phyloP scores from a whole-genome alignment of 2,113 vertebrate species.

The Cottus gobio region DNA sequence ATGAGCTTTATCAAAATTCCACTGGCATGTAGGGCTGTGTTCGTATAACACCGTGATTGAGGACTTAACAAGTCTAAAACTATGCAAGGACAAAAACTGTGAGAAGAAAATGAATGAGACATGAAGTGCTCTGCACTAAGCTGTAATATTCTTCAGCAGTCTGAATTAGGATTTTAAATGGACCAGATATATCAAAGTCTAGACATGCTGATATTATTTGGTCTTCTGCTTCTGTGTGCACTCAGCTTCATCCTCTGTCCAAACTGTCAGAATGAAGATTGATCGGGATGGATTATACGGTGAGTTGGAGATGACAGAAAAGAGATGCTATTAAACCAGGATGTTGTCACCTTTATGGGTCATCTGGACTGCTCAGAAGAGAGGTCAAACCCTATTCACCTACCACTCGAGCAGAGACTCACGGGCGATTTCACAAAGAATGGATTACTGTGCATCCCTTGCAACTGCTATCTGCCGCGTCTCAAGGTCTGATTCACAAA shows the following conservation, averaged over 20 bases:
- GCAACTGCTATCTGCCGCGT: neutral
- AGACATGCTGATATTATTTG: conserved; percentile 67
- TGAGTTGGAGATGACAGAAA: conserved; percentile 35
- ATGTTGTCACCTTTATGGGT: conserved; percentile 28
- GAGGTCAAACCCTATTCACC: neutral
- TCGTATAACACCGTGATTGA: conserved; percentile 48
- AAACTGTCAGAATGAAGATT: conserved; percentile 54
- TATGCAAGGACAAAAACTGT: conserved; percentile 47
- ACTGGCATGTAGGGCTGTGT: conserved; percentile 15
- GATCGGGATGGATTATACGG: conserved; percentile 50
- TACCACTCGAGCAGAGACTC: neutral
- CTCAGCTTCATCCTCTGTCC: conserved; percentile 49
- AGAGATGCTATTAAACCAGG: conserved; percentile 27
- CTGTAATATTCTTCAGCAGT: conserved; percentile 42
- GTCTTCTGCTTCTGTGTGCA: conserved; percentile 48
- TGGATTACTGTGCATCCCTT: neutral
- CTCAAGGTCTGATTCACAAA: neutral
- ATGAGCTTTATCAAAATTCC: conserved; percentile 39
- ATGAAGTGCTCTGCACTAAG: conserved; percentile 35
- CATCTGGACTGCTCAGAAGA: neutral
- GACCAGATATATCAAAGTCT: conserved; percentile 56
- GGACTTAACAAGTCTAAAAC: conserved; percentile 55
- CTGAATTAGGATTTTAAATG: conserved; percentile 62
- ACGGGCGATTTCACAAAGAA: neutral
- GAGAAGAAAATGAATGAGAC: conserved; percentile 51